These are phyloP conservation scores for Liasis olivaceus DNA, from an alignment of 2,797 vertebrate species.

Conservation along the genomic window DNA sequence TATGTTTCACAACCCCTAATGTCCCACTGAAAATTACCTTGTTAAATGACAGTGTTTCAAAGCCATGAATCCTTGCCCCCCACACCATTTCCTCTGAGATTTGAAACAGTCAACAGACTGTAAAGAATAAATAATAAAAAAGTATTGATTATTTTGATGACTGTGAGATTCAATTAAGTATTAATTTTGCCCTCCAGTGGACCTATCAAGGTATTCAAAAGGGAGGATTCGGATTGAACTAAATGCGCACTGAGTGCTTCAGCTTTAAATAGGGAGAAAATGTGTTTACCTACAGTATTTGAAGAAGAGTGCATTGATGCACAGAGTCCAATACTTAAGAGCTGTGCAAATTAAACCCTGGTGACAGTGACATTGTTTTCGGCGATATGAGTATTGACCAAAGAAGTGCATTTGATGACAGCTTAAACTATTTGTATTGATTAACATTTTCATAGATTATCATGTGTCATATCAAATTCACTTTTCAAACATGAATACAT, in stretches of 20 bases:
- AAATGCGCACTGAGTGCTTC: constrained; percentile 90
- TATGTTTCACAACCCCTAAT: constrained; percentile 94
- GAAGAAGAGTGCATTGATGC: constrained; percentile 89
- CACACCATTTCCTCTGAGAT: constrained; percentile 92
- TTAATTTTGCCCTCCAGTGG: constrained; percentile 99
- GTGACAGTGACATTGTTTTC: constrained; percentile 99
- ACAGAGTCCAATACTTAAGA: constrained; percentile 97
- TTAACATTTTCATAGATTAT: constrained; percentile 99
- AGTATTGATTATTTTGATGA: constrained; percentile 99
- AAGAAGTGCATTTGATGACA: constrained; percentile 91
- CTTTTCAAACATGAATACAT: constrained; percentile 90
- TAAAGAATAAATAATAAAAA: constrained; percentile 99
- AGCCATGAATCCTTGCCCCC: constrained; percentile 90
- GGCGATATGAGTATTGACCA: constrained; percentile 95
- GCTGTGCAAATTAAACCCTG: constrained; percentile 93
- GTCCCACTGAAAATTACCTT: constrained; percentile 97
- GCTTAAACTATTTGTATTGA: constrained; percentile 99
- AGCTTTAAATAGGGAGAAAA: constrained; percentile 94
- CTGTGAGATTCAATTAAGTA: constrained; percentile 99
- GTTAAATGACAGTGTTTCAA: constrained; percentile 96
- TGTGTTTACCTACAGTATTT: constrained; percentile 94
- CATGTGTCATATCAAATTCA: constrained; percentile 98
- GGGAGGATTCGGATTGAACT: constrained; percentile 84
- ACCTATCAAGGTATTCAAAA: constrained; percentile 99
- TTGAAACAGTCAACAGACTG: constrained; percentile 99